Evolutionary conservation across 2,113 vertebrate species (phyloP), one percentile per base, ranked within the genome.

Genomic region (Alouatta palliata): DNA sequence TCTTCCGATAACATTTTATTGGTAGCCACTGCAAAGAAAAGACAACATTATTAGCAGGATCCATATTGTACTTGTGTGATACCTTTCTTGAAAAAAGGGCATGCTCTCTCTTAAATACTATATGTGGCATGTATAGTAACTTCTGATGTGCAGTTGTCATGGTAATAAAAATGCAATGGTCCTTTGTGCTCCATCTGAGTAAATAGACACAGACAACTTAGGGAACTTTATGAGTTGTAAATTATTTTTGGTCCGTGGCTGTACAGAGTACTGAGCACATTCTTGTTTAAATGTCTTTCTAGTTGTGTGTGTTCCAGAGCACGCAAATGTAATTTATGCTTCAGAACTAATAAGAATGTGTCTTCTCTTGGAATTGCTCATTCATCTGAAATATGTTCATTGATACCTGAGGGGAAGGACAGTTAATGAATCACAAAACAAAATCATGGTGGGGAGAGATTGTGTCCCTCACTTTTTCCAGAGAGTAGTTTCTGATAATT

Each of bases 401-500:
- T 52, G 9, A 30, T 96, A 94, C 58, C 47, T 87, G 56, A 40
- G 96, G 77, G 96, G 56, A 90, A 76, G 37, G 85, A 85, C 54
- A 97, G 70, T 97, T 98, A 97, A 94, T 93, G 47, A 97, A 90
- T 96, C 94, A 87, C 80, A 97, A 94, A 97, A 21, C 17, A 89
- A 83, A 96, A 70, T 87, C 83, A n/a, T 79, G 47, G 20, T 93
- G 43, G 37, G 37, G 79, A n/a, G 68, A 94, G 17, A 30, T 77
- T 23, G 19, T 90, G 61, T 91, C 92, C 68, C 90, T 91, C 37
- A 8, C 82, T 95, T 81, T 97, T 97, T 94, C 43, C 11, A n/a
- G 54, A 95, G 45, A 96, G 96, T 52, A 45, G 61, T 96, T 86
- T 97, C 94, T 97, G 56, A 97, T 97, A 95, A 96, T 95, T 98